Conservation (phyloP, 1,140 invertebrate genomes). For the Tetragnatha versicolor region DNA sequence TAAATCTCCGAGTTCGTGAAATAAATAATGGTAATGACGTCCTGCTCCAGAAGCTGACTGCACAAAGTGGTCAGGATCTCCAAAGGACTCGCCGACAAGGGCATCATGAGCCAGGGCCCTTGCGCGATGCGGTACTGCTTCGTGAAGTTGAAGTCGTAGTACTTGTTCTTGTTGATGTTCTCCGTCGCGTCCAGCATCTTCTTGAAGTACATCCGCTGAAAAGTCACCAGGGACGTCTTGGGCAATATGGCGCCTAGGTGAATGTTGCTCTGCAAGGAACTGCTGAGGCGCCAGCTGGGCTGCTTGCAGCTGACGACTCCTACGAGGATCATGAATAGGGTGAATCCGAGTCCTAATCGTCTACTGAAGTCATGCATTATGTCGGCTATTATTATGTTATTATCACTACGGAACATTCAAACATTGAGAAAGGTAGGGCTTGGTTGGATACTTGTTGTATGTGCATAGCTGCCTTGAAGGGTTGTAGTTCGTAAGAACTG, state of each 20-base stretch:
- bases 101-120: slow-evolving; percentile 27
- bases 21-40: slow-evolving; percentile 90
- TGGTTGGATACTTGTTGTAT: not conserved
- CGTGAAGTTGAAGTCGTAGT: slow-evolving; percentile 56
- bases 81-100: slow-evolving; percentile 76
- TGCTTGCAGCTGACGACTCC: not conserved
- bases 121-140: slow-evolving; percentile 25
- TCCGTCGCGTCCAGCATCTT: slow-evolving; percentile 69
- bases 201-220: slow-evolving; percentile 73
- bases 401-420: not conserved
- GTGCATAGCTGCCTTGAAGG: slow-evolving; percentile 39
- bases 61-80: slow-evolving; percentile 75
- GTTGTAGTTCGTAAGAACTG: slow-evolving; percentile 18
- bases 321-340: not conserved
- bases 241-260: slow-evolving; percentile 73
- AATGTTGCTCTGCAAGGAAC: slow-evolving; percentile 20
- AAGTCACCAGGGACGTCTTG: slow-evolving; percentile 73
- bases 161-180: slow-evolving; percentile 69
- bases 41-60: slow-evolving; percentile 81
- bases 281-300: not conserved
- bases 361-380: not conserved
- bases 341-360: not conserved
- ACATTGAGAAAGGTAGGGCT: not conserved
- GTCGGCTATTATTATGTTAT: not conserved
- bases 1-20: slow-evolving; percentile 91